phyloP scores from a whole-genome alignment of 2,888 invertebrate species.

The Phyllotreta striolata region DNA sequence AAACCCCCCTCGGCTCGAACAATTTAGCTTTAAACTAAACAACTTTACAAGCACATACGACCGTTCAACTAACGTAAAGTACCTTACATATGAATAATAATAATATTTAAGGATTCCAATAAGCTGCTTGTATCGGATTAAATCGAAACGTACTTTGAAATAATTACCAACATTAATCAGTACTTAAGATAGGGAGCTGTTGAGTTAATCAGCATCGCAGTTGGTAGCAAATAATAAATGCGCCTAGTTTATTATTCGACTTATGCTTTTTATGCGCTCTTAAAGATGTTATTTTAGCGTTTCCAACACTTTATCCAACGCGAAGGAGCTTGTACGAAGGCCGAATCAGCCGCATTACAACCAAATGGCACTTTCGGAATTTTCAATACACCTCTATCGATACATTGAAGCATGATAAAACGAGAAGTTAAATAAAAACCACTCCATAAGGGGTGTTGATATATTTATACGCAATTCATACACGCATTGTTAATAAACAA shows the following conservation, averaged over 20 bases:
- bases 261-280: conserved; percentile 15
- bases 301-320: conserved; percentile 2
- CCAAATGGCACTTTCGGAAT: too few relatives aligned
- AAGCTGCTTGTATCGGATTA: conserved; percentile 39
- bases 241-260: conserved; percentile 34
- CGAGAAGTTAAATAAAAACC: too few relatives aligned
- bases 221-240: conserved; percentile 46
- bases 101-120: conserved; percentile 41
- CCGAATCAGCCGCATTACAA: not conserved
- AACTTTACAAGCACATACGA: not conserved
- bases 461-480: not conserved
- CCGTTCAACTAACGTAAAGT: conserved; percentile 6
- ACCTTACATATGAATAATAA: conserved; percentile 18
- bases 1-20: too few relatives aligned
- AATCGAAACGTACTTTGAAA: conserved; percentile 42
- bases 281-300: conserved; percentile 25
- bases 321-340: conserved; percentile 5
- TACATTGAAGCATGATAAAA: too few relatives aligned
- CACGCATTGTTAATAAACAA: not conserved
- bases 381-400: too few relatives aligned
- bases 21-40: not conserved
- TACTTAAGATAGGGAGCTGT: conserved; percentile 45
- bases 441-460: too few relatives aligned
- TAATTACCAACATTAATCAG: conserved; percentile 48
- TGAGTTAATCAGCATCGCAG: conserved; percentile 47